Evolutionary conservation across 35 echinoderm and acorn worm genomes (phyloP).

Genomic region (Lytechinus pictus): DNA sequence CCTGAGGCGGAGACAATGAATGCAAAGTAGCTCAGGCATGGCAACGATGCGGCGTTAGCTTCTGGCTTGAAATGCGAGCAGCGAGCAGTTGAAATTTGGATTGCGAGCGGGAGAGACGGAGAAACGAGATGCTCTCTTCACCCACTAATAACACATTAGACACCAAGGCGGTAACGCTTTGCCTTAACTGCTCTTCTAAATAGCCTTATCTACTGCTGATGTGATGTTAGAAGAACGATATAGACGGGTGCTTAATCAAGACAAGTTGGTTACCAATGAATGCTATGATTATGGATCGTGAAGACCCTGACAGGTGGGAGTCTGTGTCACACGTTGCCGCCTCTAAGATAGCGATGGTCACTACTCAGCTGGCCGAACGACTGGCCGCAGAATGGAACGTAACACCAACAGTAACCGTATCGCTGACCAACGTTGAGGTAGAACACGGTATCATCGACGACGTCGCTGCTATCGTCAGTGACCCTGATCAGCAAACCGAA

Average conservation of each 20-base stretch:
- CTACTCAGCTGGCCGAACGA: conserved; percentile 21
- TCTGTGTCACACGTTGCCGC: conserved; percentile 9
- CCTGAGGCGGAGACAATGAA: conserved; percentile 23
- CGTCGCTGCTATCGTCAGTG: background rate
- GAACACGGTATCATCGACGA: background rate
- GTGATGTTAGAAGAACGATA: background rate
- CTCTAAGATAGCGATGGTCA: conserved; percentile 4
- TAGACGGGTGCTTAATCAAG: background rate
- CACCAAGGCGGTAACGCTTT: background rate
- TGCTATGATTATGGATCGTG: conserved; percentile 41
- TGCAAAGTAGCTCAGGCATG: conserved; percentile 41
- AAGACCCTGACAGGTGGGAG: conserved; percentile 28
- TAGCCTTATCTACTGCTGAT: background rate
- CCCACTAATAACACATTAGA: background rate
- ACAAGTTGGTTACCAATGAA: background rate
- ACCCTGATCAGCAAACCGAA: background rate
- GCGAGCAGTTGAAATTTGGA: conserved; percentile 6
- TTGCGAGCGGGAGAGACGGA: background rate
- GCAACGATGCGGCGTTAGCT: conserved; percentile 18
- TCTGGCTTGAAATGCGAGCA: conserved; percentile 27
- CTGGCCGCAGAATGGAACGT: conserved; percentile 4
- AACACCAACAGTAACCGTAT: background rate
- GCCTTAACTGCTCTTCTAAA: background rate
- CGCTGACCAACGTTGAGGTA: background rate
- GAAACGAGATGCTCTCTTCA: conserved; percentile 34